Base-by-base conservation (phyloP, 2,797 vertebrate species). In the Pampus argenteus region DNA sequence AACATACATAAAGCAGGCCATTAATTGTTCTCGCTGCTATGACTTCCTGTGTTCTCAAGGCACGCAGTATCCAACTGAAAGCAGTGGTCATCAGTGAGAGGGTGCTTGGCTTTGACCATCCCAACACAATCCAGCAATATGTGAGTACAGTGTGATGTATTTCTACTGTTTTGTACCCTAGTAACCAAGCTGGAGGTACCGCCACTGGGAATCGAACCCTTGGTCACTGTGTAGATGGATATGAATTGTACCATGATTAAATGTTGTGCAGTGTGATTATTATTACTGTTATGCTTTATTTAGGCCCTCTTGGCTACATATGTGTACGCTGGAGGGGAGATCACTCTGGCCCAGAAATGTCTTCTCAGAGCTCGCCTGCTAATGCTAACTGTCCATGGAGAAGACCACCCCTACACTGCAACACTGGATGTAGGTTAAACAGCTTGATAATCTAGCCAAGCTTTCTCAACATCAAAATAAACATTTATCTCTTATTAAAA, bases 111-210 rank as follows among this genome's bases (percentile, higher is more conserved):
- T 96, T 95, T 66, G 95, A 96, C 86, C 94, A 96, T 80, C 92
- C 94, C 49, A 91, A 90, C 87, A 94, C 95, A 2, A 94, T 96
- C 82, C 93, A 93, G 82, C 94, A 96, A 92, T 96, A 96, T 68
- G 95, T 96, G 85, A 91, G 95, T 91, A 29, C 14, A 9, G 15
- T 38, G 8, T 5, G 3, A 58, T 26, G 61, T 26, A 20, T 38
- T 40, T 22, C 26, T 57, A 34, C n/a, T 44, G 15, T 18, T 44
- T 44, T 44, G 11, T 5, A 13, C 34, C 34, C 34, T 11, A 11
- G 2, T 36, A 36, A 56, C 23, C 25, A 29, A 44, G 1, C 13
- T 23, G 23, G 28, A 36, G 34, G 10, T 36, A 36, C 34, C 3
- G 11, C 34, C 13, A 36, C 34, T 11, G 34, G 34, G 13, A 54